phyloP scores from a whole-genome alignment of 2,797 vertebrate species.

The Iguana delicatissima region DNA sequence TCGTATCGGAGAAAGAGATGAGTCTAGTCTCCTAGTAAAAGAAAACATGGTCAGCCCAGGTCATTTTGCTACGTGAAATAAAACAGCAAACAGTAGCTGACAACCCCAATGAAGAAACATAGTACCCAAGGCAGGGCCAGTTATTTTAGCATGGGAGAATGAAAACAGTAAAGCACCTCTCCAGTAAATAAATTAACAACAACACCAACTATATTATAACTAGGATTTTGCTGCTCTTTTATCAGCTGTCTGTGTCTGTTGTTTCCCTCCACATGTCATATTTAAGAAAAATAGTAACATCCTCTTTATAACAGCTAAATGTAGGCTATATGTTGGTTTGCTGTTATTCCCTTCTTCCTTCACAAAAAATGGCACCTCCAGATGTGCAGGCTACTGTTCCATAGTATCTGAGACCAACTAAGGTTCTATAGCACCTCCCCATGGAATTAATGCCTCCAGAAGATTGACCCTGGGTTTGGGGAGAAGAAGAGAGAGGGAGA shows the following conservation, averaged over 20 bases:
- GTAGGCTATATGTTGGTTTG: slow-evolving; percentile 27
- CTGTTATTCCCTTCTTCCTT: not conserved
- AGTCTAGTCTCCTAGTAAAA: too few species aligned
- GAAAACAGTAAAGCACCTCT: not conserved
- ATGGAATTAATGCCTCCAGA: not conserved
- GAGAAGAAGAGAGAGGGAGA: not conserved
- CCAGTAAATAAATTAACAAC: not conserved
- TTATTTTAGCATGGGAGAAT: not conserved
- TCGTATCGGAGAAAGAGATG: too few species aligned
- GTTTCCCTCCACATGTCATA: too few species aligned
- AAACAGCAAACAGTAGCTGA: not conserved
- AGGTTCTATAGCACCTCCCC: slow-evolving; percentile 20
- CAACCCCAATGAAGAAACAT: not conserved
- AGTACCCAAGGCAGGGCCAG: not conserved
- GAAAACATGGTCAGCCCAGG: too few species aligned
- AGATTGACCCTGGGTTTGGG: not conserved
- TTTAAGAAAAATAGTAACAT: not conserved
- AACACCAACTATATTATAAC: not conserved
- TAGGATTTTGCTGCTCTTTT: not conserved
- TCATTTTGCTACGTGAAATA: not conserved
- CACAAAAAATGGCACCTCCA: slow-evolving; percentile 47
- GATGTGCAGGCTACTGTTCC: slow-evolving; percentile 43
- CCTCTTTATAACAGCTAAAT: slow-evolving; percentile 44
- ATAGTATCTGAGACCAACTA: slow-evolving; percentile 30
- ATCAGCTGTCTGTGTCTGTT: not conserved